phyloP scores from a whole-genome alignment of 2,797 vertebrate genomes.

The Morus bassanus region DNA sequence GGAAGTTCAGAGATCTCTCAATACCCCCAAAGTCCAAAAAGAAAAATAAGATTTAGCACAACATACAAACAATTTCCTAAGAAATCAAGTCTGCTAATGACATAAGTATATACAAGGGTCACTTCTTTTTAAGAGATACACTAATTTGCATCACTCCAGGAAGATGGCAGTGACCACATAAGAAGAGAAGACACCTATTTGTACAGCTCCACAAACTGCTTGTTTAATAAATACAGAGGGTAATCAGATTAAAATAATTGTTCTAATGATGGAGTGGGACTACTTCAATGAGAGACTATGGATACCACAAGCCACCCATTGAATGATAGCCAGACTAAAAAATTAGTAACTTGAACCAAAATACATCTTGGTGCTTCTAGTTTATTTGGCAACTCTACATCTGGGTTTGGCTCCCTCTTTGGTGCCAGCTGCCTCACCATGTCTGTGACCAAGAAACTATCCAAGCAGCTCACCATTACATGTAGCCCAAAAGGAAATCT shows the following conservation, averaged over 20 bases:
- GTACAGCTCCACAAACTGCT: background rate
- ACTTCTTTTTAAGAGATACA: background rate
- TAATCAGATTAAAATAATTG: background rate
- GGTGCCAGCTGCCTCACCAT: background rate
- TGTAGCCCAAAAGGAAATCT: background rate
- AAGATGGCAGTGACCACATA: background rate
- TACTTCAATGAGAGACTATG: background rate
- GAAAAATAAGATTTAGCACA: background rate
- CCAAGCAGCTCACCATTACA: background rate
- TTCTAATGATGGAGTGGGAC: background rate
- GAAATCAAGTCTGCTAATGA: background rate
- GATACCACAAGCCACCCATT: background rate
- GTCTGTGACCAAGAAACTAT: background rate
- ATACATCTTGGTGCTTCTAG: background rate
- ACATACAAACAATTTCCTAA: background rate
- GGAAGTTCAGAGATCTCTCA: background rate
- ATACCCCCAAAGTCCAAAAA: accelerated
- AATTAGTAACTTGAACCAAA: background rate
- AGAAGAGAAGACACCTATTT: background rate
- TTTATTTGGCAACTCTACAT: background rate
- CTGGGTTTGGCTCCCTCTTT: background rate
- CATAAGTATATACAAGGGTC: background rate
- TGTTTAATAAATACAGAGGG: background rate
- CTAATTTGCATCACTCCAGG: background rate
- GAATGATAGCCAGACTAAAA: background rate